Base-by-base conservation (phyloP, 2,888 invertebrate species). In the Cantharis lateralis region DNA sequence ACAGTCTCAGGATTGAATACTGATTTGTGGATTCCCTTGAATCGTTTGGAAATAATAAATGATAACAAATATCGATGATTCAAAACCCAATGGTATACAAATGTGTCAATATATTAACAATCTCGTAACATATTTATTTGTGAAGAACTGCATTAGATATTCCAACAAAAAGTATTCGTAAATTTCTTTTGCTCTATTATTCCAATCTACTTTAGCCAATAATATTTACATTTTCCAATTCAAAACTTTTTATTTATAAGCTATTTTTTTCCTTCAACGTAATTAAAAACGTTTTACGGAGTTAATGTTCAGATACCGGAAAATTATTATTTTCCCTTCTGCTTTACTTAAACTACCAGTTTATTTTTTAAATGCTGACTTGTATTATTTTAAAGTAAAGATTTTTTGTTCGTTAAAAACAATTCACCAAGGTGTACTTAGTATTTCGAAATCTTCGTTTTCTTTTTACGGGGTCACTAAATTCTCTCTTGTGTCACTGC, bases 1-100 rank as follows among this genome's bases (percentile, higher is more conserved):
- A 62, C 73, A 62, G 68, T 26, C 66, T 26, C 28, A 72, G 73
- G 73, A 70, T 77, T 73, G 77, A 77, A 77, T 77, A 74, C 77
- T 77, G 73, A 77, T 77, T 77, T 74, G 73, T 70, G 70, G 68
- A 70, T 71, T 70, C 70, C 15, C 48, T 68, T 61, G 70, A 73
- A 70, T 20, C 73, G 73, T 70, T 77, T 70, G 66, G 20, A 18
- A 66, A 66, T 66, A 66, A 66, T 66, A 66, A 66, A 66, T 66
- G 70, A 71, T 75, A 75, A 75, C 70, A 75, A 75, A 70, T 73
- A 68, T 73, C 73, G 73, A 69, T 69, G 73, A 68, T 68, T 68
- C 73, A 28, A 69, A 73, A 66, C 72, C 72, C 64, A 66, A 66
- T 20, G 73, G 66, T 63, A 66, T 66, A 66, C 24, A 24, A 24